Evolutionary conservation across 2,888 invertebrate species (phyloP), one percentile per base, ranked within the genome.

Genomic region (Pterostichus niger): DNA sequence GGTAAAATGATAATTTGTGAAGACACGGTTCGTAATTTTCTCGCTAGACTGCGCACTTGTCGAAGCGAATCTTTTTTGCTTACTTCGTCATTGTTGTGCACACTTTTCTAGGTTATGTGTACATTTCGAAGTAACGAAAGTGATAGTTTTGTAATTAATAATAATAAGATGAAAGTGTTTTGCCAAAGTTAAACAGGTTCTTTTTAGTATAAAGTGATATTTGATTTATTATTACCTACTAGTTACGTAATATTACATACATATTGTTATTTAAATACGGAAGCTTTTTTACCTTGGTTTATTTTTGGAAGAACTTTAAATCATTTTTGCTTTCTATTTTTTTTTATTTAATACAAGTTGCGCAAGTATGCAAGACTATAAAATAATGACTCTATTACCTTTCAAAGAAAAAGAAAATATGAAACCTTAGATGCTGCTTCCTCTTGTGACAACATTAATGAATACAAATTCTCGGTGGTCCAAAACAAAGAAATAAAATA

Each of bases 131-230:
- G 49, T 17, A 44, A 71, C 13, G 68, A 71, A 71, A 71, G 68
- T 40, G 68, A 71, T 71, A 71, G 68, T 71, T 71, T 71, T 71
- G 68, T 44, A 71, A 71, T 71, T 71, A 71, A 44, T 71, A 64
- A 64, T 64, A 64, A 64, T n/a, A 64, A 13, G 64, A 64, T 1
- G 49, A 49, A 49, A 49, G 49, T 49, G 6, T 46, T 49, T 13
- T 17, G 56, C 10, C 15, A 17, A 56, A 17, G 56, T 17, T 5
- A 17, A 56, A 17, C 9, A 71, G 17, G 44, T 71, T 71, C 17
- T 9, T 71, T 71, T 71, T 71, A 15, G 44, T n/a, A 7, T 44
- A 71, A 71, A 71, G 68, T 44, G 68, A 71, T 44, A 71, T 44
- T 71, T 44, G 10, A 40, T 71, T 40, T 71, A 40, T 40, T 15